A percentile compares a stretch with the other conserved stretches of the same genome.
Conservation (phyloP, 2,113 vertebrate species). For the Pipra filicauda region DNA sequence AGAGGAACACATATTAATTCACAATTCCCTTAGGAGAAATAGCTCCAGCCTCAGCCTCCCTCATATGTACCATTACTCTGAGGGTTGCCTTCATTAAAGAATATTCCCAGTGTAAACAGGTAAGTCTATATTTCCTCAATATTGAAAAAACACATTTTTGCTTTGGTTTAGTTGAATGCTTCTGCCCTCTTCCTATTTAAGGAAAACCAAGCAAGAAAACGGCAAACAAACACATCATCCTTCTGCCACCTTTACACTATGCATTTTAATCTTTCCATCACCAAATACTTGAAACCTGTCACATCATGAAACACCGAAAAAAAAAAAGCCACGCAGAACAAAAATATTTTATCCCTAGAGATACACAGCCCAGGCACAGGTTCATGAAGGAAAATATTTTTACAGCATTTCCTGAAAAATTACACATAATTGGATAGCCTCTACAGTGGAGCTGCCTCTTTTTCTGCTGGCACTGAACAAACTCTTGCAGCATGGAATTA, state of each 20-base stretch:
- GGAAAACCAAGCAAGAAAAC: background rate
- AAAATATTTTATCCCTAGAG: background rate
- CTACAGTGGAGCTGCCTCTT: background rate
- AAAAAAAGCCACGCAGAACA: background rate
- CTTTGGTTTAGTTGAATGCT: slow-evolving; percentile 1
- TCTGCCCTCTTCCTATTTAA: background rate
- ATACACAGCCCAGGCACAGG: background rate
- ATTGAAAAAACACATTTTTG: background rate
- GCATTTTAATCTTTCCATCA: background rate
- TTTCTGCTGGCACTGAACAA: background rate
- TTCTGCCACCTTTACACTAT: background rate
- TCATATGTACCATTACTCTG: background rate
- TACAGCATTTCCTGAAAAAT: background rate
- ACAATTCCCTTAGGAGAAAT: slow-evolving; percentile 16
- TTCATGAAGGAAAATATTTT: background rate
- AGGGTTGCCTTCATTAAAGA: slow-evolving; percentile 17
- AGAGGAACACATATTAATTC: slow-evolving; percentile 1
- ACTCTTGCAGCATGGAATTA: background rate
- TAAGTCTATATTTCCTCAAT: background rate
- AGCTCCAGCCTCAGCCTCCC: background rate
- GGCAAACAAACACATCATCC: background rate
- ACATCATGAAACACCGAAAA: background rate
- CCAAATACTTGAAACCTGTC: background rate
- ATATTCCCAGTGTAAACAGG: slow-evolving; percentile 32
- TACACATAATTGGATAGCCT: background rate